Percentiles rank a stretch among this genome's conserved stretches.
Evolutionary conservation across 2,113 vertebrate genomes (phyloP).

Genomic region (Oreotrochilus melanogaster): DNA sequence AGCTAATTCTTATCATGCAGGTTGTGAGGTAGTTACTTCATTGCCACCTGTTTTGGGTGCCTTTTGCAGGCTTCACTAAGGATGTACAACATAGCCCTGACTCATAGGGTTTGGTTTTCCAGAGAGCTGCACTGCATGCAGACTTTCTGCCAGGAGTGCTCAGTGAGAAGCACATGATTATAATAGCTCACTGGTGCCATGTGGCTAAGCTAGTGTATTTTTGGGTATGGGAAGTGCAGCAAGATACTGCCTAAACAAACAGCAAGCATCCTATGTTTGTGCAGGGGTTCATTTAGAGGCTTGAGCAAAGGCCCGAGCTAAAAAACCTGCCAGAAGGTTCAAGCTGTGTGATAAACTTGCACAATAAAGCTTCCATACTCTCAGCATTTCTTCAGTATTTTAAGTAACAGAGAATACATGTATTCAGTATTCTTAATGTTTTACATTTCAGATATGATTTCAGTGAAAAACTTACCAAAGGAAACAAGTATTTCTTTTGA

Average conservation of each 20-base stretch:
- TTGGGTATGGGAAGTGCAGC: not conserved
- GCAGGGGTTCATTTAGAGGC: not conserved
- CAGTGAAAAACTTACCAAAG: slow-evolving; percentile 35
- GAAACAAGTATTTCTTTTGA: slow-evolving; percentile 70
- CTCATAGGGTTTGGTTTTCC: not conserved
- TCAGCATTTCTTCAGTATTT: not conserved
- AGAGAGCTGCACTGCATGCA: not conserved
- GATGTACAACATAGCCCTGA: not conserved
- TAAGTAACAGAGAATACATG: not conserved
- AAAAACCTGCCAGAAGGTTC: not conserved
- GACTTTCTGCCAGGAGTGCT: not conserved
- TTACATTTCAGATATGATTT: not conserved
- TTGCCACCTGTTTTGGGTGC: too few species aligned
- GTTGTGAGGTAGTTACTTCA: not conserved
- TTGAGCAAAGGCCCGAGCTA: not conserved
- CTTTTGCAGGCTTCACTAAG: not conserved
- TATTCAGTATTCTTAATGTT: not conserved
- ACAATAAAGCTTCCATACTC: not conserved
- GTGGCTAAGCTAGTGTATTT: not conserved
- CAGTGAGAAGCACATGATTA: not conserved
- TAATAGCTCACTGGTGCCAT: not conserved
- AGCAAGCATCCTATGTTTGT: not conserved
- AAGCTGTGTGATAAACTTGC: not conserved
- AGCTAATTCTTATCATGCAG: not conserved
- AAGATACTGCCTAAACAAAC: not conserved